Percentiles rank a stretch among this genome's conserved stretches.
Evolutionary conservation across 2,113 vertebrate species (phyloP).

Genomic region (Marcusenius ussheri): DNA sequence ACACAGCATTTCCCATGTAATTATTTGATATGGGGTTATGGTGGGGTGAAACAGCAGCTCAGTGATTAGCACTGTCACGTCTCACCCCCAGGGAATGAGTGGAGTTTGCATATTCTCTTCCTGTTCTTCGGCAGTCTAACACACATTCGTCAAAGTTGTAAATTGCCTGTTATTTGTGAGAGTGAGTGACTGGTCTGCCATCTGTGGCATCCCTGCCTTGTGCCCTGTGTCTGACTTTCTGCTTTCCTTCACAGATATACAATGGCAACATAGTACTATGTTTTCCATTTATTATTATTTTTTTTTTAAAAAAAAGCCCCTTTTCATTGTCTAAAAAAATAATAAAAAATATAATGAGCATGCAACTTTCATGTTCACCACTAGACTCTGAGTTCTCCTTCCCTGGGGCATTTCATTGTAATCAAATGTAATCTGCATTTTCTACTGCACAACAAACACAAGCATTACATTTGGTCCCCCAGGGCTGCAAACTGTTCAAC

Average conservation of each 20-base stretch:
- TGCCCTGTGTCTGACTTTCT: neutral
- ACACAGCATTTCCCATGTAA: neutral
- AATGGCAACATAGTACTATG: neutral
- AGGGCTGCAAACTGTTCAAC: neutral
- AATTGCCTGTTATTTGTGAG: neutral
- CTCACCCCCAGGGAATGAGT: neutral
- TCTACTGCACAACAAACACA: neutral
- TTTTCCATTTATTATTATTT: neutral
- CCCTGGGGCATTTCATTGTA: neutral
- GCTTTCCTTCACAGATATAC: neutral
- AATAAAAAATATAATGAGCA: neutral
- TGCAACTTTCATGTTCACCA: neutral
- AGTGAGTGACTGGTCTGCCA: neutral
- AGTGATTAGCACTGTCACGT: neutral
- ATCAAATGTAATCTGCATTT: conserved; percentile 3
- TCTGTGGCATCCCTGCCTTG: neutral
- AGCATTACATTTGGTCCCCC: neutral
- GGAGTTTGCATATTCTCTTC: neutral
- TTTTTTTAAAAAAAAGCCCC: too few relatives aligned
- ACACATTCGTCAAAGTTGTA: neutral
- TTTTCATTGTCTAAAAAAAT: neutral
- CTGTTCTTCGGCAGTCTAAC: neutral
- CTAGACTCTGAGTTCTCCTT: neutral
- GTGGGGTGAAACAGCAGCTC: neutral
- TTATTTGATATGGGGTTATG: neutral